Conservation (phyloP, 2,888 invertebrate species). For the Cloeon dipterum region DNA sequence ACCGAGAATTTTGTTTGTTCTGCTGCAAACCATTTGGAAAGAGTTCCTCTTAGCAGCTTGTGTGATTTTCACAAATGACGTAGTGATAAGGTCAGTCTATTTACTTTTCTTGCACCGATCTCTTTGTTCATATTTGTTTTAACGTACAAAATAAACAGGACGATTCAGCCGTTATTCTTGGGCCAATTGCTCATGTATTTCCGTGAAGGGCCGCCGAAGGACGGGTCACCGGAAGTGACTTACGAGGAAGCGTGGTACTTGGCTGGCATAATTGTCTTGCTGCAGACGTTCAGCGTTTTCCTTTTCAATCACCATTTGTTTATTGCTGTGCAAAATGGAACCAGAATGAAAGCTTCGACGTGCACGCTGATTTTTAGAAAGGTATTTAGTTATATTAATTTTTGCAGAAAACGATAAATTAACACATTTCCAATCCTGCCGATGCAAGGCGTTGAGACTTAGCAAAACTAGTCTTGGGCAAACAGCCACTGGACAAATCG, state of each 20-base stretch:
- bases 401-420: no score
- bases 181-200: slow-evolving; percentile 8
- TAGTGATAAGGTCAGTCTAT: background rate
- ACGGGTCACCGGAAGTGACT: background rate
- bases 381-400: slow-evolving; percentile 1
- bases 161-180: slow-evolving; percentile 8
- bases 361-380: slow-evolving; percentile 4
- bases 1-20: slow-evolving; percentile 6
- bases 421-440: no score
- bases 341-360: slow-evolving; percentile 1
- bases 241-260: slow-evolving; percentile 1
- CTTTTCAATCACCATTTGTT: slow-evolving; percentile 3
- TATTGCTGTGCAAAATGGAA: slow-evolving; percentile 2
- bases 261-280: slow-evolving; percentile 1
- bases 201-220: no score
- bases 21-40: slow-evolving; percentile 7
- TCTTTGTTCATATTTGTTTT: no score
- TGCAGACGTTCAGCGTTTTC: background rate
- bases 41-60: slow-evolving; percentile 5
- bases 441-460: slow-evolving; percentile 13
- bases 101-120: no score
- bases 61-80: slow-evolving; percentile 2
- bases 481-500: slow-evolving; percentile 29
- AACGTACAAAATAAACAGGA: slow-evolving; percentile 4
- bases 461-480: slow-evolving; percentile 23